Conservation (phyloP, 2,113 vertebrate genomes). For the Engraulis encrasicolus region DNA sequence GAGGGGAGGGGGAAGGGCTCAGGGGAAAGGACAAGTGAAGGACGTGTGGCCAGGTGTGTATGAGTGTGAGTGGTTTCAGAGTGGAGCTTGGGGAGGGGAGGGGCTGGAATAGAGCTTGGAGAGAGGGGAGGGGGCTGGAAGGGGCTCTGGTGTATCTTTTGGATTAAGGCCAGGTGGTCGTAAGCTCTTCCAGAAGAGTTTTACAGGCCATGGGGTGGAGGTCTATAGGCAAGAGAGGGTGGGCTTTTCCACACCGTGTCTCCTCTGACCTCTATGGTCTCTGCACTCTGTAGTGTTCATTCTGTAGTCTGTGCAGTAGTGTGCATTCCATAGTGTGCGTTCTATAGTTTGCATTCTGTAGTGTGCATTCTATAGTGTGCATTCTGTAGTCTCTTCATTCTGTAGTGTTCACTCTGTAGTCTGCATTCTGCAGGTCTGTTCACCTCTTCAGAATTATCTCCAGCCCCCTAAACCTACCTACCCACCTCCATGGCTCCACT, state of each 20-base stretch:
- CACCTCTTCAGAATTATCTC: background rate
- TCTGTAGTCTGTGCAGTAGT: too few relatives aligned
- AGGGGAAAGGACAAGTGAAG: constrained; percentile 15
- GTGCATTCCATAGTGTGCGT: too few relatives aligned
- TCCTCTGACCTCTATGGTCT: too few relatives aligned
- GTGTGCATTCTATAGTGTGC: too few relatives aligned
- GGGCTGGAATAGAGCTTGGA: background rate
- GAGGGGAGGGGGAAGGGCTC: background rate
- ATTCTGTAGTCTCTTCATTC: too few relatives aligned
- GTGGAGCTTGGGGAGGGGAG: background rate
- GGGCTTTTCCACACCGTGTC: background rate
- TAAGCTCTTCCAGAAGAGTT: constrained; percentile 46
- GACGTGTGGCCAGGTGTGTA: background rate
- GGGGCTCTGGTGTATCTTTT: constrained; percentile 24
- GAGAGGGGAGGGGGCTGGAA: background rate
- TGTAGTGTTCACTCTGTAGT: too few relatives aligned
- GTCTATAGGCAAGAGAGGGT: background rate
- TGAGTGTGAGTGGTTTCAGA: background rate
- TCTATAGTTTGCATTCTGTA: too few relatives aligned
- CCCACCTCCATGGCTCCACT: background rate
- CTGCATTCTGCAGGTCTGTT: too few relatives aligned
- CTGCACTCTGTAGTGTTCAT: too few relatives aligned
- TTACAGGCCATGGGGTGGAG: constrained; percentile 48
- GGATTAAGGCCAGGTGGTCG: constrained; percentile 48
- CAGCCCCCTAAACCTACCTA: too few relatives aligned